Conservation (phyloP, 2,888 invertebrate species). For the Drosophila sordidula region DNA sequence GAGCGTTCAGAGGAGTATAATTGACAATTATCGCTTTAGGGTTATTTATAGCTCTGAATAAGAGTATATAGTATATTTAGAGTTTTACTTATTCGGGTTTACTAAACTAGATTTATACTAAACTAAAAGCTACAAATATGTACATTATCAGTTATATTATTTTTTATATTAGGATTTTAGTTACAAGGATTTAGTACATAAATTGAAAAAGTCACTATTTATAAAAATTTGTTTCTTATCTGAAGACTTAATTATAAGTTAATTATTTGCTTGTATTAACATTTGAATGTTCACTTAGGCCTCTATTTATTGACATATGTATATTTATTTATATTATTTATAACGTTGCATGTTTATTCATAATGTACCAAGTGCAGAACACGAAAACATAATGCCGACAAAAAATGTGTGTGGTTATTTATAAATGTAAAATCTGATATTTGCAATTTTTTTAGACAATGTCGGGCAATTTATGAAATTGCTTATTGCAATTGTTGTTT, state of each 20-base stretch:
- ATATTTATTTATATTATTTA: conserved; percentile 27
- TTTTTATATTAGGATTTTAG: conserved; percentile 40
- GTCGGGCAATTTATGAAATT: conserved; percentile 9
- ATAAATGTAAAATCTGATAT: conserved; percentile 50
- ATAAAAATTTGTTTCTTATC: background rate
- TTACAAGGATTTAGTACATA: conserved; percentile 46
- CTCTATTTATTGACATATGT: conserved; percentile 38
- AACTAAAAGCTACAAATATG: conserved; percentile 47
- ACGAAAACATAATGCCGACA: conserved; percentile 67
- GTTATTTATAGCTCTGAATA: conserved; percentile 2
- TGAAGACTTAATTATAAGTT: conserved; percentile 21
- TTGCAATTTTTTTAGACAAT: conserved; percentile 9
- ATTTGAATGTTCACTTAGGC: conserved; percentile 40
- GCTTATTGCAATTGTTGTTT: conserved; percentile 3
- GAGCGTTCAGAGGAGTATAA: background rate
- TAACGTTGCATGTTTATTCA: conserved; percentile 20
- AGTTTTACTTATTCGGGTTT: conserved; percentile 53
- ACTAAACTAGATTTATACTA: conserved; percentile 47
- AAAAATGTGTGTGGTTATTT: conserved; percentile 59
- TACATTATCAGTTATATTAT: conserved; percentile 9
- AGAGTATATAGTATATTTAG: conserved; percentile 8
- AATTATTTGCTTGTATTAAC: conserved; percentile 26
- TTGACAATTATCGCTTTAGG: conserved; percentile 30
- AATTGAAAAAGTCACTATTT: conserved; percentile 2
- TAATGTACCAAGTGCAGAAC: conserved; percentile 53